Percentiles rank a stretch among this genome's conserved stretches.
phyloP scores from a whole-genome alignment of 2,888 invertebrate genomes.

The Antitype chi region DNA sequence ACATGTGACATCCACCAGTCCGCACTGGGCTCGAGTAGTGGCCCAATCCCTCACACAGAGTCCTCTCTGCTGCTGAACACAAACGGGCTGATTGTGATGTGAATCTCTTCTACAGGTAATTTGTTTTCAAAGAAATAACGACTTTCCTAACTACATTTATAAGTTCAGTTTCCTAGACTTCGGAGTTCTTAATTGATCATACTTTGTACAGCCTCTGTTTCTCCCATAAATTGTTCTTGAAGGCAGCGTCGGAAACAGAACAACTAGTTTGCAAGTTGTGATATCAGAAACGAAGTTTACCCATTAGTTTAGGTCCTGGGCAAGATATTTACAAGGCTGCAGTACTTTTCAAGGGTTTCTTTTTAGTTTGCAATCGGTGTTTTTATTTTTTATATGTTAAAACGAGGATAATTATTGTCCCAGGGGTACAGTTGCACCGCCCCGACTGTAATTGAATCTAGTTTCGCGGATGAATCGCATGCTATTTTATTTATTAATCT shows the following conservation, averaged over 20 bases:
- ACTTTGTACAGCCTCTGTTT: conserved; percentile 1
- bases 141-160: neutral
- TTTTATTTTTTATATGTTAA: too few relatives aligned
- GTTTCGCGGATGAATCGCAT: too few relatives aligned
- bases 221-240: neutral
- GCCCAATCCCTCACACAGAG: too few relatives aligned
- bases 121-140: conserved; percentile 1
- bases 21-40: too few relatives aligned
- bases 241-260: neutral
- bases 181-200: conserved; percentile 19
- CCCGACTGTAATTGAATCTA: too few relatives aligned
- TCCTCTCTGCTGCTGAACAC: fast-evolving
- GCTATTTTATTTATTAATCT: too few relatives aligned
- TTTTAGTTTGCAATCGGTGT: too few relatives aligned
- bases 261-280: conserved; percentile 8
- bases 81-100: too few relatives aligned
- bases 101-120: neutral
- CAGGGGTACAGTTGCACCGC: too few relatives aligned
- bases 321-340: too few relatives aligned
- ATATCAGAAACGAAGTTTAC: neutral
- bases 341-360: neutral
- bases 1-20: too few relatives aligned
- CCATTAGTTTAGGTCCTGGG: neutral
- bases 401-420: too few relatives aligned
- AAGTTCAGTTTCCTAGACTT: neutral